Evolutionary conservation across 2,888 invertebrate genomes (phyloP).

Genomic region (Ichneumoninae sp.): DNA sequence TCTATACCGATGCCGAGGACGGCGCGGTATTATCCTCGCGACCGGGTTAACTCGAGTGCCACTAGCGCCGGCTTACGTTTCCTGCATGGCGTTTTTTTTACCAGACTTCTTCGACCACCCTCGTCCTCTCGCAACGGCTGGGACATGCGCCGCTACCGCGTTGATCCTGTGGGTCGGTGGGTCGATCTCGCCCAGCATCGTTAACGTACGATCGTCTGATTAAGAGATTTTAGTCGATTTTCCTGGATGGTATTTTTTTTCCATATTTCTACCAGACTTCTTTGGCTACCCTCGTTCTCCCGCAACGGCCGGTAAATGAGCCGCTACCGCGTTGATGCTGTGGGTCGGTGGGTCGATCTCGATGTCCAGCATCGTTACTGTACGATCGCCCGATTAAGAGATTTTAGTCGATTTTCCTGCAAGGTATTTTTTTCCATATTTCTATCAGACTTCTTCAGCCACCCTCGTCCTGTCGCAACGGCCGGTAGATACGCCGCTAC

Average conservation of each 20-base stretch:
- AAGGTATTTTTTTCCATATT: no score
- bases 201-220: no score
- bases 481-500: no score
- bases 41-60: constrained; percentile 31
- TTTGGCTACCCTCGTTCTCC: background rate
- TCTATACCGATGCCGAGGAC: constrained; percentile 3
- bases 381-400: no score
- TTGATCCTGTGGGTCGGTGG: constrained; percentile 9
- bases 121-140: background rate
- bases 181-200: background rate
- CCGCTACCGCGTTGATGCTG: background rate
- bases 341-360: constrained; percentile 34
- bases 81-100: constrained; percentile 17
- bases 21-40: constrained; percentile 39
- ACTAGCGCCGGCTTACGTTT: constrained; percentile 31
- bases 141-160: background rate
- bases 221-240: background rate
- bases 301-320: background rate
- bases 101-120: background rate
- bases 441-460: background rate
- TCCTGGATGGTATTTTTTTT: constrained; percentile 14
- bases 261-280: background rate
- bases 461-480: background rate
- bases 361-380: no score
- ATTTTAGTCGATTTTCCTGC: background rate